These are phyloP conservation scores for Drymonia ruficornis DNA, from an alignment of 2,888 invertebrate species.

Conservation along the genomic window DNA sequence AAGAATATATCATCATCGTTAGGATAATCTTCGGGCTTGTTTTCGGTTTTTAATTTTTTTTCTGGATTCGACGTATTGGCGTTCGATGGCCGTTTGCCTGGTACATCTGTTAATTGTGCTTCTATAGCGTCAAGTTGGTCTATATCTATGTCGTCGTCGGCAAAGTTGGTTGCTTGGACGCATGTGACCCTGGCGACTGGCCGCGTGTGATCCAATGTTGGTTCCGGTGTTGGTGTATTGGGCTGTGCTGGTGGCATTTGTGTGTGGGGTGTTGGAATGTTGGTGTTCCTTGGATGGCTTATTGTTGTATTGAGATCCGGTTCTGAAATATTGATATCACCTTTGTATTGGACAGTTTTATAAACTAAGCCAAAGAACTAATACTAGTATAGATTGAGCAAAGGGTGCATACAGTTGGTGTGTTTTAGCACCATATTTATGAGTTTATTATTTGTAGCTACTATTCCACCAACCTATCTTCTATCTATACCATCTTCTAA, in stretches of 20 bases:
- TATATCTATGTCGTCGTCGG: slow-evolving; percentile 68
- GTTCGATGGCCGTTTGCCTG: slow-evolving; percentile 49
- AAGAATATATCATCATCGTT: slow-evolving; percentile 60
- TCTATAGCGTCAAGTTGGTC: slow-evolving; percentile 69
- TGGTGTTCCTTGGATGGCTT: slow-evolving; percentile 48
- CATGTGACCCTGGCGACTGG: slow-evolving; percentile 53
- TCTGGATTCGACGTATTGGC: slow-evolving; percentile 49
- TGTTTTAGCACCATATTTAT: too few species aligned
- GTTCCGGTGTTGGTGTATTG: slow-evolving; percentile 22
- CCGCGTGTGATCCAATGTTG: slow-evolving; percentile 36
- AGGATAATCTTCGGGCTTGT: slow-evolving; percentile 57
- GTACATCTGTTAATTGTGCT: slow-evolving; percentile 52
- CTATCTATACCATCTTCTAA: too few species aligned
- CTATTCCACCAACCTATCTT: too few species aligned
- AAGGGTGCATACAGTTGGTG: too few species aligned
- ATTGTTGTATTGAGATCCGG: slow-evolving; percentile 44
- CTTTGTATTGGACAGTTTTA: too few species aligned
- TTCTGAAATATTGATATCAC: slow-evolving; percentile 40
- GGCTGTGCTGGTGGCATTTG: slow-evolving; percentile 45
- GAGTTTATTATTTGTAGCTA: too few species aligned
- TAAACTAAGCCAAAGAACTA: too few species aligned
- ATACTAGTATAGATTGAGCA: too few species aligned
- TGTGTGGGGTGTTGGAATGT: slow-evolving; percentile 53
- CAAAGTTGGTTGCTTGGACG: slow-evolving; percentile 53
- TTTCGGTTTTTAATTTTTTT: slow-evolving; percentile 61